phyloP scores from a whole-genome alignment of 2,888 invertebrate genomes.

The Plemyria rubiginata region DNA sequence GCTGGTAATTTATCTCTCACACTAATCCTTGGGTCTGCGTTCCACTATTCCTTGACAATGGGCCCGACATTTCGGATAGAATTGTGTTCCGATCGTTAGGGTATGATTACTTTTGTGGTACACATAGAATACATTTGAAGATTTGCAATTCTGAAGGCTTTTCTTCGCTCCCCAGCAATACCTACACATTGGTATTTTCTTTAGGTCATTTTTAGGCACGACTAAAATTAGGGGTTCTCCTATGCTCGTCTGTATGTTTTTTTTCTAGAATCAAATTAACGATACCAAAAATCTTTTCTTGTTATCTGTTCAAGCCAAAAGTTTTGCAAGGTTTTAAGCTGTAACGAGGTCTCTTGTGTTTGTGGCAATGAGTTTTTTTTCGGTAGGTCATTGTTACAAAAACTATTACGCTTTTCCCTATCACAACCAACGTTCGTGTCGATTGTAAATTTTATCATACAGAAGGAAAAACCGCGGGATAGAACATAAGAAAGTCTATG shows the following conservation, averaged over 20 bases:
- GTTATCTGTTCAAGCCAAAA: no score
- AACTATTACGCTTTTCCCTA: conserved; percentile 7
- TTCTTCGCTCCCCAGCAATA: background rate
- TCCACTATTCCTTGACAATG: conserved; percentile 40
- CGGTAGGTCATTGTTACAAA: background rate
- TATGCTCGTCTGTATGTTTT: no score
- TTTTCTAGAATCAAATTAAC: no score
- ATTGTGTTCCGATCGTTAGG: conserved; percentile 36
- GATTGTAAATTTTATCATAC: conserved; percentile 13
- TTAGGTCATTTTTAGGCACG: background rate
- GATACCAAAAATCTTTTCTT: no score
- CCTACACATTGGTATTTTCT: background rate
- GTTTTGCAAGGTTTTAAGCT: no score
- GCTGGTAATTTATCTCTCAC: conserved; percentile 39
- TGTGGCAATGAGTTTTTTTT: background rate
- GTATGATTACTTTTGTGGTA: conserved; percentile 33
- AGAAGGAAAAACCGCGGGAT: conserved; percentile 14
- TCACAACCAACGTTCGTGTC: conserved; percentile 25
- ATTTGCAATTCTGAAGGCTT: conserved; percentile 13
- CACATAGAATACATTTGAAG: conserved; percentile 14
- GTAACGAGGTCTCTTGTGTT: background rate
- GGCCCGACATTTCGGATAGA: conserved; percentile 24
- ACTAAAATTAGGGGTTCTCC: no score
- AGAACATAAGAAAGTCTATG: conserved; percentile 14
- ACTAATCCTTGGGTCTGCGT: conserved; percentile 36